Percentiles rank a stretch among this genome's conserved stretches.
These are phyloP conservation scores for Philotrypesis tridentata DNA, from an alignment of 1,140 invertebrate species.

Conservation along the genomic window DNA sequence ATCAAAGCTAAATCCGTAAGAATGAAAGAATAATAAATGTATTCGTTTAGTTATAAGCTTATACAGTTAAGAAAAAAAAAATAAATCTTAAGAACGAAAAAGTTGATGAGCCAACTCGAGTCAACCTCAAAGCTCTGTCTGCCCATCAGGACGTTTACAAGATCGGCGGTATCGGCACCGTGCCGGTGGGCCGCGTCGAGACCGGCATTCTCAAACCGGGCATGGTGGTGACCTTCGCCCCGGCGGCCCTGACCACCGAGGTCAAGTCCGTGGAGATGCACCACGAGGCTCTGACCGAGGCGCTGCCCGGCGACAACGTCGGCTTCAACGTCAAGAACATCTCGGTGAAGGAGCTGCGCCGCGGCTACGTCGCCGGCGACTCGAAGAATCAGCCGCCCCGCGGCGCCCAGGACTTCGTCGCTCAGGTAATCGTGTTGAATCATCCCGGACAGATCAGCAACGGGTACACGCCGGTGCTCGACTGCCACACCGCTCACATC, in stretches of 20 bases:
- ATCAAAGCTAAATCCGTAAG: too few relatives aligned
- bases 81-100: too few relatives aligned
- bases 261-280: slow-evolving; percentile 99
- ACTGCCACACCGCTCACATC: slow-evolving; percentile 99
- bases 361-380: slow-evolving; percentile 98
- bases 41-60: too few relatives aligned
- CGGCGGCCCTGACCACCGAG: slow-evolving; percentile 94
- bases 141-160: slow-evolving; percentile 90
- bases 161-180: slow-evolving; percentile 98
- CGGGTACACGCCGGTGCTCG: slow-evolving; percentile 97
- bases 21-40: too few relatives aligned
- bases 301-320: slow-evolving; percentile 97
- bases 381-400: slow-evolving; percentile 96
- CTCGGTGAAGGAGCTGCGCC: slow-evolving; percentile 96
- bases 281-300: slow-evolving; percentile 95
- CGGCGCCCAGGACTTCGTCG: slow-evolving; percentile 92
- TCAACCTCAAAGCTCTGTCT: background rate
- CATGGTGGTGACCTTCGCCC: slow-evolving; percentile 98
- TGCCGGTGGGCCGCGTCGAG: slow-evolving; percentile 97
- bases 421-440: slow-evolving; percentile 97
- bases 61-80: background rate
- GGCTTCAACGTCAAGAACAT: slow-evolving; percentile 99
- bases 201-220: slow-evolving; percentile 96
- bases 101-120: too few relatives aligned
- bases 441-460: slow-evolving; percentile 98